Base-by-base conservation (phyloP, 2,888 invertebrate genomes). In the Emmelina monodactyla region DNA sequence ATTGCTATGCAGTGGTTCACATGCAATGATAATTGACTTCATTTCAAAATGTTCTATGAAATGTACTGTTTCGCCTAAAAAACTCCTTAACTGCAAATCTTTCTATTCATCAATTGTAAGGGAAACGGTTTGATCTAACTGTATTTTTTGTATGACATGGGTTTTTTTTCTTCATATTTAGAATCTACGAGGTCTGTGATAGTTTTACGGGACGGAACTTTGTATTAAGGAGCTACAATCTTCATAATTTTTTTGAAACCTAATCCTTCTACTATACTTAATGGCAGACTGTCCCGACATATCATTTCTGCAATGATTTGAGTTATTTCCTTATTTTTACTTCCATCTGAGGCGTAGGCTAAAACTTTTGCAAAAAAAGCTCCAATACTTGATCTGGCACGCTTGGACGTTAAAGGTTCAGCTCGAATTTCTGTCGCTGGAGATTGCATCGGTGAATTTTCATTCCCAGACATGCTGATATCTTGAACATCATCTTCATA, bases 121-220 rank as follows among this genome's bases (percentile, higher is more conserved):
- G 16, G 15, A 41, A n/a, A 39, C 16, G 16, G 41, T 35, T 16
- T 38, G 35, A 33, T 41, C 36, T 16, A 22, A 37, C 19, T 33
- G 31, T 39, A 43, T 32, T 35, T 44, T 44, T 31, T 40, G 15
- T 29, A 38, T 38, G 16, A 44, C 32, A 42, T 32, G 16, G 38
- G 16, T 42, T 44, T 44, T 40, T 41, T 43, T 25, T 43, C 41
- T 32, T 47, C 44, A 35, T 46, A 46, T 41, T 47, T 49, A 28
- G 19, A 14, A 41, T 46, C 44, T 25, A 44, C 39, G 14, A 44
- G 28, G 13, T 35, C 29, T 19, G 42, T 44, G 16, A 46, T 42
- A 11, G 48, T 45, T 46, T 46, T 48, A n/a, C 47, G 42, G 33
- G 44, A 42, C 32, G 45, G 44, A 28, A 48, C 33, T 30, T 45